These are phyloP conservation scores for Notodonta dromedarius DNA, from an alignment of 2,888 invertebrate species.

Conservation along the genomic window DNA sequence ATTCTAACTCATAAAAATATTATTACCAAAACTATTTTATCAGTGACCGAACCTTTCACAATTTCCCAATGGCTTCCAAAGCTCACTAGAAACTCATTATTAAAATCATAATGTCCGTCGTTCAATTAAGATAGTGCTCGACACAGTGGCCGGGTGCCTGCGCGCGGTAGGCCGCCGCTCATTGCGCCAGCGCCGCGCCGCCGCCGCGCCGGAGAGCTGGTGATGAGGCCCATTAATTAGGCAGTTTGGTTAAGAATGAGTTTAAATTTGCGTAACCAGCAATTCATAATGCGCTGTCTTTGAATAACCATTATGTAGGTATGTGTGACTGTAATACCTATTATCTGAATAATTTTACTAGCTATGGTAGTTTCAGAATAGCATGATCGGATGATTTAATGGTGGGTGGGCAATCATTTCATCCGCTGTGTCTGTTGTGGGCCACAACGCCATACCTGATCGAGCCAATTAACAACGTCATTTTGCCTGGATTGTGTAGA, in stretches of 20 bases:
- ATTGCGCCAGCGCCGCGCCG: too few relatives aligned
- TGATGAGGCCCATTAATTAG: background rate
- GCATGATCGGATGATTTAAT: too few relatives aligned
- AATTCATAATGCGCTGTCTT: background rate
- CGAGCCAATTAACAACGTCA: too few relatives aligned
- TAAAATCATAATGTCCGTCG: conserved; percentile 1
- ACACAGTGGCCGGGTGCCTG: background rate
- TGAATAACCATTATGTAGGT: background rate
- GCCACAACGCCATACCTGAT: too few relatives aligned
- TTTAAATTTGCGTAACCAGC: background rate
- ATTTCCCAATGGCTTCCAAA: background rate
- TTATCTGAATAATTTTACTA: background rate
- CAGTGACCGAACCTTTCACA: background rate
- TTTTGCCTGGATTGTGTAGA: too few relatives aligned
- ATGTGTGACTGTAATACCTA: background rate
- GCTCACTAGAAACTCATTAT: conserved; percentile 2
- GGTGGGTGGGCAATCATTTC: too few relatives aligned
- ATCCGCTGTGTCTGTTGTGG: too few relatives aligned
- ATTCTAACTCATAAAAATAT: too few relatives aligned
- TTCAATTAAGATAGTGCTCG: conserved; percentile 1
- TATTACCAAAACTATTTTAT: too few relatives aligned
- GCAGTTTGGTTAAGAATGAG: background rate
- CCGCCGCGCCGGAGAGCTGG: background rate
- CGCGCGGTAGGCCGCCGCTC: background rate
- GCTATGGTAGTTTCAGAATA: too few relatives aligned